Conservation (phyloP, 1,140 invertebrate species). For the Chlorops oryzae region DNA sequence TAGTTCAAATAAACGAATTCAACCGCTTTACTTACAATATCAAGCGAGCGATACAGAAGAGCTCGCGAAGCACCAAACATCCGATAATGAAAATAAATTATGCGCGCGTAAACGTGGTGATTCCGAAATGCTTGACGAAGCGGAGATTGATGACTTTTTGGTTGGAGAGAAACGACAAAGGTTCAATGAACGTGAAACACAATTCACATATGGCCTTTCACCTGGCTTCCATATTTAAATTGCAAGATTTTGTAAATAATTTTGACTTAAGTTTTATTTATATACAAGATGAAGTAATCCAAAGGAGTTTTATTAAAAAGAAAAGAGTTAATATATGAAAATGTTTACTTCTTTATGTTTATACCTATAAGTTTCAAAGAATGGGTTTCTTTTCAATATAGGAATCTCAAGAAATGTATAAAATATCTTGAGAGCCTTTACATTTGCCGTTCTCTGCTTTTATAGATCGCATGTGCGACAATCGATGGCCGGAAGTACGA, state of each 20-base stretch:
- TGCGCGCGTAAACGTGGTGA: constrained; percentile 43
- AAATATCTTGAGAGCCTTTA: too few relatives aligned
- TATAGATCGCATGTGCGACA: too few relatives aligned
- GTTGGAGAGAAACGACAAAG: constrained; percentile 39
- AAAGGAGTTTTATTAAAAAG: background rate
- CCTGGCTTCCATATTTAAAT: constrained; percentile 26
- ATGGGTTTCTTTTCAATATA: too few relatives aligned
- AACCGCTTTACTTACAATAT: constrained; percentile 48
- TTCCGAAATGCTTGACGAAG: constrained; percentile 38
- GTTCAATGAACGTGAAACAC: constrained; percentile 28
- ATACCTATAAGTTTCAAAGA: too few relatives aligned
- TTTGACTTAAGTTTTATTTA: background rate
- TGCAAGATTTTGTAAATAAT: constrained; percentile 9
- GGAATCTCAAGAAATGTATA: too few relatives aligned
- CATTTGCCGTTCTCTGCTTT: too few relatives aligned
- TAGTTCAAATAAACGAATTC: constrained; percentile 47
- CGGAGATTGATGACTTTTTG: constrained; percentile 37
- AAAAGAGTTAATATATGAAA: too few relatives aligned
- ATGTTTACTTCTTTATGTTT: too few relatives aligned
- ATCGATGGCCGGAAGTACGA: constrained; percentile 40
- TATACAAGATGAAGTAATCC: background rate
- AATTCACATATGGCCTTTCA: constrained; percentile 31
- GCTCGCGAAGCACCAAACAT: constrained; percentile 8
- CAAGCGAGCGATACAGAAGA: constrained; percentile 35
- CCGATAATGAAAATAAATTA: constrained; percentile 18